phyloP scores from a whole-genome alignment of 2,797 vertebrate genomes.

The Gymnoscopelus braueri region DNA sequence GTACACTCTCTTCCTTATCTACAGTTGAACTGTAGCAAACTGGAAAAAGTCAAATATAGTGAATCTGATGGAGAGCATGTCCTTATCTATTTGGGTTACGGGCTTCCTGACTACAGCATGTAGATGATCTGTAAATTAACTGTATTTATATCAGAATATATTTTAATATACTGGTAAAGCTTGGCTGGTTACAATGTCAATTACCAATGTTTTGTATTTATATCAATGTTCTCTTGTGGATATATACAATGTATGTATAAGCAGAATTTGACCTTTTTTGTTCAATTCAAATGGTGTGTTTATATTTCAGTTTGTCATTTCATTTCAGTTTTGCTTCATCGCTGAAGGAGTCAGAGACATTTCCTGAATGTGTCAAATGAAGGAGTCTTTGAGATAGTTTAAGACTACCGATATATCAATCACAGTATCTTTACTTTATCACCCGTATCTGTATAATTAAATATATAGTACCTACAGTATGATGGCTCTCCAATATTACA shows the following conservation, averaged over 20 bases:
- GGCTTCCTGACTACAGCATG: conserved; percentile 44
- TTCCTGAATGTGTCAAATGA: conserved; percentile 21
- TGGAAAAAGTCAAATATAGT: background rate
- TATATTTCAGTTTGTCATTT: conserved; percentile 38
- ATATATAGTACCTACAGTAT: conserved; percentile 9
- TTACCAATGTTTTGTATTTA: conserved; percentile 66
- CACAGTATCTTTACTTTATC: conserved; percentile 12
- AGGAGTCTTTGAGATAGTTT: conserved; percentile 2
- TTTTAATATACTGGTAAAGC: conserved; percentile 76
- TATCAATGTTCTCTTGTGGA: conserved; percentile 57
- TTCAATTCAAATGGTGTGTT: conserved; percentile 50
- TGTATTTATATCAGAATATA: conserved; percentile 65
- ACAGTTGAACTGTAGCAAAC: conserved; percentile 38
- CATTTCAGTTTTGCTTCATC: conserved; percentile 16
- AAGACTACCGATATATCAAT: background rate
- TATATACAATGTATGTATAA: conserved; percentile 37
- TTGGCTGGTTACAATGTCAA: conserved; percentile 79
- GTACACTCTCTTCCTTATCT: conserved; percentile 21
- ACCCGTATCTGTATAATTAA: conserved; percentile 41
- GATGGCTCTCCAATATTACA: conserved; percentile 31
- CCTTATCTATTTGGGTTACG: conserved; percentile 55
- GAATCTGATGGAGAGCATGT: conserved; percentile 33
- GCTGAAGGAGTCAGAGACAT: conserved; percentile 19
- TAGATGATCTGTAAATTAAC: conserved; percentile 45
- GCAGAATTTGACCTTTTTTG: conserved; percentile 20